Percentiles rank a stretch among this genome's conserved stretches.
phyloP scores from a whole-genome alignment of 2,888 invertebrate species.

The Conistra vaccinii region DNA sequence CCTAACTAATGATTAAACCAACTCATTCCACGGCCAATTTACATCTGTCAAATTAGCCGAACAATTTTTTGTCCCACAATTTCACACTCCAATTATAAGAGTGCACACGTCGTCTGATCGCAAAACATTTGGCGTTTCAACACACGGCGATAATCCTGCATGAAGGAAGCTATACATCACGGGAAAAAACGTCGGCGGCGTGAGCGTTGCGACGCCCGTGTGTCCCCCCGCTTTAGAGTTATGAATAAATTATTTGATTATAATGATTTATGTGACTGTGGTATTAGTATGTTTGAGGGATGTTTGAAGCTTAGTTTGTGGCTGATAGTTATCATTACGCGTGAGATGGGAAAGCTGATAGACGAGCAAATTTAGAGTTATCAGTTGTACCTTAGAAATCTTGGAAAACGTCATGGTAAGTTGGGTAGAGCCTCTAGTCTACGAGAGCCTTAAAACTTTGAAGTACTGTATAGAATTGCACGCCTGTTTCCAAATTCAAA shows the following conservation, averaged over 20 bases:
- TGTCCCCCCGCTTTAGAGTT: constrained; percentile 59
- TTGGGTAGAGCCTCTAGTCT: not conserved
- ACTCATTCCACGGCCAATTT: constrained; percentile 42
- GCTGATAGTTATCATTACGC: not conserved
- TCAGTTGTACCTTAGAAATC: not conserved
- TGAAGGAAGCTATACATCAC: constrained; percentile 84
- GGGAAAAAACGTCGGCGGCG: constrained; percentile 72
- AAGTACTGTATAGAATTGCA: not conserved
- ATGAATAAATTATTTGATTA: constrained; percentile 67
- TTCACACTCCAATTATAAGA: constrained; percentile 76
- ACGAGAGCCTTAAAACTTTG: not conserved
- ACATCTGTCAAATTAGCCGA: constrained; percentile 54
- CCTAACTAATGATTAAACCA: constrained; percentile 1
- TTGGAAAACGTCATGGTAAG: not conserved
- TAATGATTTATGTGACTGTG: constrained; percentile 54
- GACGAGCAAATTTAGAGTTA: not conserved
- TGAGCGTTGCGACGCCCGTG: constrained; percentile 53
- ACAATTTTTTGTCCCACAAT: constrained; percentile 38
- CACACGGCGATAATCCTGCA: constrained; percentile 73
- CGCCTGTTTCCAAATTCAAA: not conserved
- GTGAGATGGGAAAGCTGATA: not conserved
- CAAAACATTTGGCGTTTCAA: constrained; percentile 65
- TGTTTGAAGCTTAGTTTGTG: constrained; percentile 3
- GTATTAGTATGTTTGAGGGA: constrained; percentile 45
- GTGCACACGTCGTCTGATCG: constrained; percentile 67